Evolutionary conservation across 1,140 invertebrate genomes (phyloP).

Genomic region (Drosophila sturtevanti): DNA sequence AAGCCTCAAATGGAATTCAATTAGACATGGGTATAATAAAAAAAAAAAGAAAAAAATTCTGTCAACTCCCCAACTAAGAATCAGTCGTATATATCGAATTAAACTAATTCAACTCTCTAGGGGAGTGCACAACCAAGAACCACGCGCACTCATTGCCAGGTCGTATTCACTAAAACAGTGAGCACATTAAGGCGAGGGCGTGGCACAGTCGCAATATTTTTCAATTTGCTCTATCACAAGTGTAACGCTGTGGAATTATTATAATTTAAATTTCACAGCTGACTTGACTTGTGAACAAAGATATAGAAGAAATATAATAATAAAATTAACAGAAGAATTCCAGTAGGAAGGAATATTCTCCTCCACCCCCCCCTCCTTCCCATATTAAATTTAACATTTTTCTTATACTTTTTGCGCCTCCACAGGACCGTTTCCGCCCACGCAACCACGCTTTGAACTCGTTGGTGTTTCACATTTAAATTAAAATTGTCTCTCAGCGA

Average conservation of each 20-base stretch:
- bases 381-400: background rate
- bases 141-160: conserved; percentile 61
- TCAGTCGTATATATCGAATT: conserved; percentile 33
- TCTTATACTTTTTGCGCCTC: background rate
- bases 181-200: conserved; percentile 59
- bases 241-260: conserved; percentile 76
- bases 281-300: conserved; percentile 76
- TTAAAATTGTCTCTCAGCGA: conserved; percentile 35
- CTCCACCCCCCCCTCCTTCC: too few species aligned
- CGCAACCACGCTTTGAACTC: conserved; percentile 38
- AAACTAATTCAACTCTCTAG: conserved; percentile 78
- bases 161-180: conserved; percentile 76
- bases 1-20: conserved; percentile 12
- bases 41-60: conserved; percentile 29
- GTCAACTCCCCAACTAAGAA: conserved; percentile 81
- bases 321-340: too few species aligned
- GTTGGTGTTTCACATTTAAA: background rate
- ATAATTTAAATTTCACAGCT: conserved; percentile 69
- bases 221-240: conserved; percentile 81
- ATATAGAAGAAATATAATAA: too few species aligned
- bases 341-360: too few species aligned
- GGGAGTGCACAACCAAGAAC: conserved; percentile 60
- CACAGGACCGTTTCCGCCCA: background rate
- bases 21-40: background rate
- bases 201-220: conserved; percentile 48